These are phyloP conservation scores for Probaryconus sp. DNA, from an alignment of 1,140 invertebrate genomes.

Conservation along the genomic window DNA sequence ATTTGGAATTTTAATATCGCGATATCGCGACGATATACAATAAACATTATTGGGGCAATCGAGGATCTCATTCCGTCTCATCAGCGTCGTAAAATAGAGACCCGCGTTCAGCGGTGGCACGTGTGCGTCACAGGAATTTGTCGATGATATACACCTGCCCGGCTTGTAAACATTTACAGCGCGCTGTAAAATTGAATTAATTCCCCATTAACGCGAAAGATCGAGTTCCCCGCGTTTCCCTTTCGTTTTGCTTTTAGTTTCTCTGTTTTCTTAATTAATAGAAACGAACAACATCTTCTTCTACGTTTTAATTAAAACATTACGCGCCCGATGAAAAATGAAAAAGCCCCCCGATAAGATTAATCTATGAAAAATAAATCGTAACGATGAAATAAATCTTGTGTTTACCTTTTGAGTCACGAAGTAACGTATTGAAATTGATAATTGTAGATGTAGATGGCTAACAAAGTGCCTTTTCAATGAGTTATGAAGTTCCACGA, in stretches of 20 bases:
- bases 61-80: slow-evolving; percentile 46
- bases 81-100: slow-evolving; percentile 58
- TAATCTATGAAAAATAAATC: too few species aligned
- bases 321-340: slow-evolving; percentile 23
- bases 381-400: slow-evolving; percentile 24
- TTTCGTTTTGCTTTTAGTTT: background rate
- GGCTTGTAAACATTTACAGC: slow-evolving; percentile 74
- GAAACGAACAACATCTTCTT: background rate
- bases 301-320: slow-evolving; percentile 42
- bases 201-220: slow-evolving; percentile 69
- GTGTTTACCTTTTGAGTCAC: too few species aligned
- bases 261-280: background rate
- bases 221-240: background rate
- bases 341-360: too few species aligned
- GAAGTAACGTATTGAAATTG: slow-evolving; percentile 44
- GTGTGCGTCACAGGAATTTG: slow-evolving; percentile 58
- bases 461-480: slow-evolving; percentile 8
- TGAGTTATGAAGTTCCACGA: slow-evolving; percentile 47
- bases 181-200: slow-evolving; percentile 76
- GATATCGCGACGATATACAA: slow-evolving; percentile 40
- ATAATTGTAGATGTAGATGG: slow-evolving; percentile 35
- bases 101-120: slow-evolving; percentile 57
- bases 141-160: slow-evolving; percentile 67
- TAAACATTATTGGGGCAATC: slow-evolving; percentile 60
- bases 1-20: slow-evolving; percentile 38